A percentile compares a stretch with the other conserved stretches of the same genome.
phyloP scores from a whole-genome alignment of 30 jellyfish, hydroid and myxozoan genomes.

The Phacellophora camtschatica region DNA sequence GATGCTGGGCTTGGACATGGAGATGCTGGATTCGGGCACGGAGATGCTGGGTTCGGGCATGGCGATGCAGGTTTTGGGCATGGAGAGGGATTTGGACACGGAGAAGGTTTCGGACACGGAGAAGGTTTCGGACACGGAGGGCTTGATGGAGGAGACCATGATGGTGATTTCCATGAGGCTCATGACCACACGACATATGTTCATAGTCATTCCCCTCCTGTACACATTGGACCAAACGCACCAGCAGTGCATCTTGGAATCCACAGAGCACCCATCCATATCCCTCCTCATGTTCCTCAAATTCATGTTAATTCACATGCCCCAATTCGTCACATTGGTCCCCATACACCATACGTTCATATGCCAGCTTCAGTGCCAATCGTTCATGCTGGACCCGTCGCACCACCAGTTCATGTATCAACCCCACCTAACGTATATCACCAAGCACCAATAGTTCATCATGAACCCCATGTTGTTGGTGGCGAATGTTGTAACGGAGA shows the following conservation, averaged over 20 bases:
- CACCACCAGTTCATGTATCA: slow-evolving; percentile 96
- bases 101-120: slow-evolving; percentile 34
- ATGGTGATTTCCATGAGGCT: slow-evolving; percentile 60
- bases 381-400: slow-evolving; percentile 95
- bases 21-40: slow-evolving; percentile 19
- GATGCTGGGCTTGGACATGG: slow-evolving; percentile 16
- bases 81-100: slow-evolving; percentile 17
- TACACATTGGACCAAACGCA: slow-evolving; percentile 97
- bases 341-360: slow-evolving; percentile 93
- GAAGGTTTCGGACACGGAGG: slow-evolving; percentile 40
- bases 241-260: slow-evolving; percentile 97
- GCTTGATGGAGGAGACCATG: slow-evolving; percentile 27
- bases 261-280: slow-evolving; percentile 95
- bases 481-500: slow-evolving; percentile 70
- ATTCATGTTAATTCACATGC: slow-evolving; percentile 95
- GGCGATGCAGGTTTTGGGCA: slow-evolving; percentile 54
- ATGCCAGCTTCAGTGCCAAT: slow-evolving; percentile 96
- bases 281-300: slow-evolving; percentile 96
- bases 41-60: slow-evolving; percentile 25
- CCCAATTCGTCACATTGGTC: slow-evolving; percentile 95
- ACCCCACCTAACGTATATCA: slow-evolving; percentile 97
- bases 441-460: slow-evolving; percentile 94
- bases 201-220: slow-evolving; percentile 92
- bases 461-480: slow-evolving; percentile 89
- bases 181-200: slow-evolving; percentile 92